Evolutionary conservation across 64 coral and sea anemone genomes (phyloP).

Genomic region (Acropora yongei): DNA sequence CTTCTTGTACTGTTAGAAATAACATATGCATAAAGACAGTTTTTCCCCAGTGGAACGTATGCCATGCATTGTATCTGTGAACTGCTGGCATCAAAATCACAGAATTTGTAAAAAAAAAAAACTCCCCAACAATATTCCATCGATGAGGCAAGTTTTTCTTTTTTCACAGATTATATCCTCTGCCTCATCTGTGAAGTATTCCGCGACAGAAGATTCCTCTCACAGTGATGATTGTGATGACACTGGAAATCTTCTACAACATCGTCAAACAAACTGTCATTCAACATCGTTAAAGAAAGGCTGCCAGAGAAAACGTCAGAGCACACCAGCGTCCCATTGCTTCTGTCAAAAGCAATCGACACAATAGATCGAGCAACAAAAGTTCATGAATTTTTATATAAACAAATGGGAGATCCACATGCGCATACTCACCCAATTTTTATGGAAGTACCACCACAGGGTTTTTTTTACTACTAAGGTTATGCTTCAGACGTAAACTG

Average conservation of each 20-base stretch:
- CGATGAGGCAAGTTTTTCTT: no score
- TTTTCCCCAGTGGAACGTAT: no score
- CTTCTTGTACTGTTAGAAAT: no score
- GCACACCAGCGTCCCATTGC: not conserved
- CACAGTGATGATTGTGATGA: not conserved
- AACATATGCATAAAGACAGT: no score
- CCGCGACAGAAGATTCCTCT: not conserved
- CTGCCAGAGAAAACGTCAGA: not conserved
- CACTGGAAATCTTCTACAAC: not conserved
- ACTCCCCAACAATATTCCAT: no score
- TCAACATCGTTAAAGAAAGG: not conserved
- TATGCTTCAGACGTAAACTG: not conserved
- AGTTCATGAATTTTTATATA: not conserved
- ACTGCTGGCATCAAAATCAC: no score
- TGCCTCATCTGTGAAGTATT: slow-evolving; percentile 2
- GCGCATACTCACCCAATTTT: not conserved
- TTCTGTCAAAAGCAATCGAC: slow-evolving; percentile 2
- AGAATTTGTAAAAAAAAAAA: no score
- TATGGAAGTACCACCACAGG: not conserved
- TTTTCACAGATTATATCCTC: slow-evolving; percentile 4
- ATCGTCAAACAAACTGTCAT: not conserved
- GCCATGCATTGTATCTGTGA: no score
- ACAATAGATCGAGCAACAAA: slow-evolving; percentile 3
- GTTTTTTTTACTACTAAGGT: not conserved
- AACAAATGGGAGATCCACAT: not conserved